Evolutionary conservation across 2,113 vertebrate genomes (phyloP), one percentile per base, ranked within the genome.

Genomic region (Paramormyrops kingsleyae): DNA sequence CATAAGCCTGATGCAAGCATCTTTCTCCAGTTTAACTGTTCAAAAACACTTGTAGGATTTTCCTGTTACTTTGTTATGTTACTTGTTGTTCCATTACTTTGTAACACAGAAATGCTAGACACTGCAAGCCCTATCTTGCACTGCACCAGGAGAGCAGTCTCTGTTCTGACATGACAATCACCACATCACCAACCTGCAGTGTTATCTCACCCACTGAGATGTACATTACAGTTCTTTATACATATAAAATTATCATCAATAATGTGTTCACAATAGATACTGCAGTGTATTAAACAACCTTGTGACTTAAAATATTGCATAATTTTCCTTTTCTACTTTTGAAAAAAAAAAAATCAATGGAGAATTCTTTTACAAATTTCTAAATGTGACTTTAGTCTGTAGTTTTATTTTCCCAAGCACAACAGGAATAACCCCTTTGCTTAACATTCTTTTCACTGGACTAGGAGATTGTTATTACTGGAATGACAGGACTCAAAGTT

Each of bases 121-220:
- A 56, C 74, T 56, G 27, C 88, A 89, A 83, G 88, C 39, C 88
- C 70, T 4, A 53, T 53, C 88, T 44, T 89, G 88, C 88, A 49
- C 52, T 83, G 49, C 27, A 83, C 19, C 17, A 35, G 8, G 9
- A 12, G 19, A 88, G 62, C 46, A 12, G 24, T 66, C n/a, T 44
- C 35, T n/a, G 39, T 83, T 89, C 74, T 50, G 31, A 31, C 31
- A 52, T 31, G 50, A 53, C 5, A 17, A 53, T 24, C 49, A n/a
- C 21, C 49, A 50, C 53, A 52, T 19, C 31, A 83, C 49, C 31
- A 35, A 89, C 70, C 74, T 56, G 50, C 49, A 6, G 70, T 89
- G 17, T 44, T 4, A 46, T 21, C 46, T 89, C 35, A 0, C 70
- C 49, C 49, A 24, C n/a, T 31, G 62, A 13, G n/a, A 77, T 77